Evolutionary conservation across 2,888 invertebrate genomes (phyloP), one percentile per base, ranked within the genome.

Genomic region (Netelia inedita): DNA sequence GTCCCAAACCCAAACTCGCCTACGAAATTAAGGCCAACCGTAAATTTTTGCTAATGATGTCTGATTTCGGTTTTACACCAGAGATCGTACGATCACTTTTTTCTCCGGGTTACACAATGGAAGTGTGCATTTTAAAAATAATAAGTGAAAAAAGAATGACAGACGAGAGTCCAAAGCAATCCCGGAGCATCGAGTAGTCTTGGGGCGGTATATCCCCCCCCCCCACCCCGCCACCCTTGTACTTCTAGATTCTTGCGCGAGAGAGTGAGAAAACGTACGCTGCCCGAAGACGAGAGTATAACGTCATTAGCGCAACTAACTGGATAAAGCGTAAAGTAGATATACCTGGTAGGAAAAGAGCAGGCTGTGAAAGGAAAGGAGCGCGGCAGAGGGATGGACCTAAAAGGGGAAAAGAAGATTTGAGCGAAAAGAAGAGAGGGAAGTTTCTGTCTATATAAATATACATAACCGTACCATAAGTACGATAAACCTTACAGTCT

Each of bases 271-370:
- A 85, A 87, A 86, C 3, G 83, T 88, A 72, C 28, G 72, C 68
- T 69, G 85, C 82, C 68, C 81, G 73, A 87, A 88, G 88, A 88
- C 89, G 88, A 85, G 88, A 73, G 68, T 69, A 72, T 88, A 91
- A 91, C 88, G 88, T 88, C 85, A 86, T 91, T 91, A 92, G 85
- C 82, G 85, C 87, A 86, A 88, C 90, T 92, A 92, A 91, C 89
- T 89, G 90, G 89, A 92, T 91, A 89, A 92, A 89, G 87, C 89
- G 88, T 82, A 90, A 91, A 91, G 91, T 91, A 89, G 88, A 88
- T 87, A 78, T 83, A 79, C 79, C 81, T 79, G 65, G 65, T 73
- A 75, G 43, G 79, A 79, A 87, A 83, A 86, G 85, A 85, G 83
- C 83, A 61, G 61, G 79, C 3, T 46, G 11, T 68, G 68, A 78